These are phyloP conservation scores for Takifugu bimaculatus DNA, from an alignment of 2,113 vertebrate species.

Conservation along the genomic window DNA sequence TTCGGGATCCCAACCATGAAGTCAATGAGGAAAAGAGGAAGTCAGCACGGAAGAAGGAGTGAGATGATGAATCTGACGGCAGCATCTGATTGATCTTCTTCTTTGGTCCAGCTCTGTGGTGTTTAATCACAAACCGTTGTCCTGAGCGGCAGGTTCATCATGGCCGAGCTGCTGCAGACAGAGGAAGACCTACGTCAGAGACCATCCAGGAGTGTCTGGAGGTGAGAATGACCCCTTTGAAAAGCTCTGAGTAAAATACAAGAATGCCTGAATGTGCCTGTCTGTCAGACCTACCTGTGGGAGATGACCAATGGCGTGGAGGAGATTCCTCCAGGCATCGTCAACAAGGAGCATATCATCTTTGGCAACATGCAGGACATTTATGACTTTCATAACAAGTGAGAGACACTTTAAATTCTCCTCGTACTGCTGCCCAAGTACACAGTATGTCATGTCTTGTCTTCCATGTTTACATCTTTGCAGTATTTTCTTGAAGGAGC, in stretches of 20 bases:
- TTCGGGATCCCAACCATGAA: conserved; percentile 91
- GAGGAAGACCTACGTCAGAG: conserved; percentile 96
- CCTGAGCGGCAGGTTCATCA: conserved; percentile 87
- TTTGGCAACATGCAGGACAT: conserved; percentile 99
- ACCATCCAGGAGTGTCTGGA: conserved; percentile 95
- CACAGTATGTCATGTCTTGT: neutral
- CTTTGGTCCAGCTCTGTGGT: neutral
- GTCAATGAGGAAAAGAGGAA: conserved; percentile 97
- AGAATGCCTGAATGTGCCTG: neutral
- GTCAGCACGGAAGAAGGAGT: conserved; percentile 97
- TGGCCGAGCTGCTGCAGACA: conserved; percentile 95
- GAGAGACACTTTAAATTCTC: conserved; percentile 41
- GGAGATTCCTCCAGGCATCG: conserved; percentile 89
- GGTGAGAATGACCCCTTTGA: conserved; percentile 61
- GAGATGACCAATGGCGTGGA: conserved; percentile 96
- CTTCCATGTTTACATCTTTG: conserved; percentile 19
- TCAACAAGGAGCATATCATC: conserved; percentile 91
- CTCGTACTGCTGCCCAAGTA: neutral
- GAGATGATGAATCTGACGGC: conserved; percentile 50
- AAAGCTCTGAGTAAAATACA: neutral
- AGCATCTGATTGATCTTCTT: neutral
- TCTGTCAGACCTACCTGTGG: conserved; percentile 89
- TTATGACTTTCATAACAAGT: conserved; percentile 98
- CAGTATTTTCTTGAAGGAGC: conserved; percentile 97
- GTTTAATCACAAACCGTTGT: neutral